Percentiles rank a stretch among this genome's conserved stretches.
Evolutionary conservation across 2,113 vertebrate genomes (phyloP).

Genomic region (Entelurus aequoreus): DNA sequence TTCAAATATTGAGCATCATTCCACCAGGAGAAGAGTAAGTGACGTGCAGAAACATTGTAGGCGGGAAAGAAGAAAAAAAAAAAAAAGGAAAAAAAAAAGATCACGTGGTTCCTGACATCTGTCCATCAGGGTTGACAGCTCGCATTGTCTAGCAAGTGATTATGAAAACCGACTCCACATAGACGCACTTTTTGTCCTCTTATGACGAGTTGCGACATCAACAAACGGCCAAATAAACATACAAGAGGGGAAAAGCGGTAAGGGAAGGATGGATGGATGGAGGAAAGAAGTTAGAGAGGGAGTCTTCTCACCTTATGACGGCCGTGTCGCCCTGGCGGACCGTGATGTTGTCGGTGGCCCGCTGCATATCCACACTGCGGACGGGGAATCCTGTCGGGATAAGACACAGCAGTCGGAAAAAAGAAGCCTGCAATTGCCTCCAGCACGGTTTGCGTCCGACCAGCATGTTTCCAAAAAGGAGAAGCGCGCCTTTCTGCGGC

Average conservation of each 20-base stretch:
- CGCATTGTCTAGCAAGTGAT: slow-evolving; percentile 43
- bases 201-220: too few species aligned
- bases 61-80: not conserved
- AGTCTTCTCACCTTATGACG: slow-evolving; percentile 88
- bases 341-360: slow-evolving; percentile 98
- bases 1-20: too few species aligned
- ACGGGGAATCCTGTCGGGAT: slow-evolving; percentile 98
- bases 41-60: too few species aligned
- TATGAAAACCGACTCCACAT: slow-evolving; percentile 4
- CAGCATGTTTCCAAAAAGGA: slow-evolving; percentile 71
- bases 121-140: slow-evolving; percentile 47
- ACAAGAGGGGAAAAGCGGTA: too few species aligned
- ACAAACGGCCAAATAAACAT: too few species aligned
- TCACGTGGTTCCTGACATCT: slow-evolving; percentile 53
- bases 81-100: slow-evolving; percentile 11
- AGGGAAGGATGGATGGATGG: too few species aligned
- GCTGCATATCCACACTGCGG: slow-evolving; percentile 97
- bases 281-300: slow-evolving; percentile 33
- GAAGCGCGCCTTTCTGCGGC: slow-evolving; percentile 36
- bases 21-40: too few species aligned
- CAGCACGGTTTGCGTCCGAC: slow-evolving; percentile 86
- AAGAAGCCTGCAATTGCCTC: slow-evolving; percentile 89
- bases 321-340: slow-evolving; percentile 98
- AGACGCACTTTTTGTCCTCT: not conserved
- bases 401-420: slow-evolving; percentile 98